phyloP scores from a whole-genome alignment of 1,140 invertebrate genomes.

The Pseudomyrmex cubaensis region DNA sequence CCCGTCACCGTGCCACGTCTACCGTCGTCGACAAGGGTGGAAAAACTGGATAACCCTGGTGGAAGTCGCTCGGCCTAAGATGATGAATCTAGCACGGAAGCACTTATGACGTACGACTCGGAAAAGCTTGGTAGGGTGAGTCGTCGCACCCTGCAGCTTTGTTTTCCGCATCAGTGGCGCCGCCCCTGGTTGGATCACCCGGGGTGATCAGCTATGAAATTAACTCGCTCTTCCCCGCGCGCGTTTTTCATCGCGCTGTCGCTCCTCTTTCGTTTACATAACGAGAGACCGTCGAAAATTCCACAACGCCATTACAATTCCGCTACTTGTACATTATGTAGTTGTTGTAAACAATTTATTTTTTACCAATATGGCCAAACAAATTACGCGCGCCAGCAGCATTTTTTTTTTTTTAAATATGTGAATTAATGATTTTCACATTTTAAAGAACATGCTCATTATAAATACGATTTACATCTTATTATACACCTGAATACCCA shows the following conservation, averaged over 20 bases:
- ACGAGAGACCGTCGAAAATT: constrained; percentile 2
- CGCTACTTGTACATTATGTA: no score
- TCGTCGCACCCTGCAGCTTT: constrained; percentile 81
- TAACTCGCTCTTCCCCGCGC: constrained; percentile 77
- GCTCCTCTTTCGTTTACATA: constrained; percentile 16
- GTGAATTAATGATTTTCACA: constrained; percentile 1
- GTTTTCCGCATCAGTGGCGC: constrained; percentile 83
- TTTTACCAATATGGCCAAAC: background rate
- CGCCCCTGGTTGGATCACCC: constrained; percentile 82
- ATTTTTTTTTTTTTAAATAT: background rate
- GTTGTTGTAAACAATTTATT: no score
- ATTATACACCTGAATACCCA: constrained; percentile 33
- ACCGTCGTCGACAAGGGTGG: constrained; percentile 76
- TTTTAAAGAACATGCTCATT: constrained; percentile 16
- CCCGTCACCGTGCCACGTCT: constrained; percentile 76
- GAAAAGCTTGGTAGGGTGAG: constrained; percentile 78
- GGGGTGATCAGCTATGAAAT: constrained; percentile 86
- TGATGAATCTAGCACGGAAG: constrained; percentile 85
- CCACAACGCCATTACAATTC: no score
- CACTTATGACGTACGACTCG: constrained; percentile 84
- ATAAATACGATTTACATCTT: constrained; percentile 30
- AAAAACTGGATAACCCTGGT: constrained; percentile 78
- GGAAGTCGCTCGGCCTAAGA: constrained; percentile 77
- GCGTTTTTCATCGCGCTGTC: constrained; percentile 26
- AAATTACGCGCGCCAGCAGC: background rate